These are phyloP conservation scores for Lepisosteus oculatus DNA, from an alignment of 2,113 vertebrate genomes.

Conservation along the genomic window DNA sequence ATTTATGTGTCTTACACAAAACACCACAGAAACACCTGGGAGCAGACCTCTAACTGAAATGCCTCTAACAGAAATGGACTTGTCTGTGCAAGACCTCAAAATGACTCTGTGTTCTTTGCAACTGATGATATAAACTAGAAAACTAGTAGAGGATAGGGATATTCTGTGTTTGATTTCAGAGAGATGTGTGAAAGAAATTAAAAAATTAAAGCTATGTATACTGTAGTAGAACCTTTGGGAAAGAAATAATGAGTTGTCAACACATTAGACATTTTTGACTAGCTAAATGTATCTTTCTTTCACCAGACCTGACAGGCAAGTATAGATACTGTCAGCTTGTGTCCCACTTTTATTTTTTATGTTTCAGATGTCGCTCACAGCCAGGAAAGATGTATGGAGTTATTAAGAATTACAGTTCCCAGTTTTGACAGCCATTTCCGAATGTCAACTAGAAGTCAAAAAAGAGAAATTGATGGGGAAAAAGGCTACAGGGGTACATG, in stretches of 20 bases:
- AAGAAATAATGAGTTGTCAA: neutral
- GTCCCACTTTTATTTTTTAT: constrained; percentile 10
- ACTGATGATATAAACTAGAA: too few relatives aligned
- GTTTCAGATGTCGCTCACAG: constrained; percentile 28
- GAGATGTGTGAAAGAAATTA: neutral
- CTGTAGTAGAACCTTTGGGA: neutral
- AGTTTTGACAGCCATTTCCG: constrained; percentile 36
- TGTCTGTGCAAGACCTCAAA: too few relatives aligned
- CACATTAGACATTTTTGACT: constrained; percentile 1
- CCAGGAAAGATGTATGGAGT: constrained; percentile 31
- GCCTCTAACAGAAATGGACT: too few relatives aligned
- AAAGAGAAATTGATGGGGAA: constrained; percentile 38
- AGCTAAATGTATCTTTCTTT: neutral
- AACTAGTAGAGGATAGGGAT: neutral
- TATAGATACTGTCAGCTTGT: constrained; percentile 28
- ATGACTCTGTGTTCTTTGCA: too few relatives aligned
- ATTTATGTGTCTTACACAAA: too few relatives aligned
- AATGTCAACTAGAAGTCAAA: constrained; percentile 45
- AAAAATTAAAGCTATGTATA: neutral
- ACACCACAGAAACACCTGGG: too few relatives aligned
- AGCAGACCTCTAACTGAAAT: too few relatives aligned
- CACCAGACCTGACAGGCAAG: neutral
- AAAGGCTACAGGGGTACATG: constrained; percentile 31
- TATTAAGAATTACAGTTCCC: constrained; percentile 42
- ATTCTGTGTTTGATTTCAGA: neutral